phyloP scores from a whole-genome alignment of 2,113 vertebrate genomes.

The Paraplagusia blochii region DNA sequence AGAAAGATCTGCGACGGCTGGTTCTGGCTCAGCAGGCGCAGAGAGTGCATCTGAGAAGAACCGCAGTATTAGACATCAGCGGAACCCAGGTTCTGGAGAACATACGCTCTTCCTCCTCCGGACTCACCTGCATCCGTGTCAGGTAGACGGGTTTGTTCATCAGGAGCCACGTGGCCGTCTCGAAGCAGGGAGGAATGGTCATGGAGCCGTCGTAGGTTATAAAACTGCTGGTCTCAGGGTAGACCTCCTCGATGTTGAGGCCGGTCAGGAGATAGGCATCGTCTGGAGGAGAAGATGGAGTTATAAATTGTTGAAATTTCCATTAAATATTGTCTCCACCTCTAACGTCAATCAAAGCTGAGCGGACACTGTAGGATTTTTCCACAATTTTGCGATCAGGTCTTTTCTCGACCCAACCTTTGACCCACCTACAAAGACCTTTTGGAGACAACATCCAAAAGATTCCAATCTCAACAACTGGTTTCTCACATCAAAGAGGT shows the following conservation, averaged over 20 bases:
- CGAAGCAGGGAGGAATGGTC: slow-evolving; percentile 96
- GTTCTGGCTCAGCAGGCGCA: slow-evolving; percentile 97
- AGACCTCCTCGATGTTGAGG: slow-evolving; percentile 95
- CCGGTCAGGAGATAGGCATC: slow-evolving; percentile 96
- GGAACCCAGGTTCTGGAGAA: neutral
- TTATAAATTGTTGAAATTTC: neutral
- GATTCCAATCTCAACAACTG: too few relatives aligned
- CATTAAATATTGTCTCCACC: too few relatives aligned
- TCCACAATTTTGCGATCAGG: too few relatives aligned
- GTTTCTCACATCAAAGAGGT: too few relatives aligned
- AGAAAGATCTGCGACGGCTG: slow-evolving; percentile 99
- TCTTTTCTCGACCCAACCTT: too few relatives aligned
- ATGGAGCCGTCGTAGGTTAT: slow-evolving; percentile 98
- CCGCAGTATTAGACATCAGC: neutral
- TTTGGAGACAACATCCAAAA: too few relatives aligned
- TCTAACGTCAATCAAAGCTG: too few relatives aligned
- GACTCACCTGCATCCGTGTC: slow-evolving; percentile 96
- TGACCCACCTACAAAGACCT: too few relatives aligned
- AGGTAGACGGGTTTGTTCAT: slow-evolving; percentile 99
- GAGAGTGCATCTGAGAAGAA: slow-evolving; percentile 89
- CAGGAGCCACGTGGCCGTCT: slow-evolving; percentile 97
- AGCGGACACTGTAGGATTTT: too few relatives aligned
- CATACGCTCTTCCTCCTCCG: neutral
- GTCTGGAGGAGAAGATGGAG: slow-evolving; percentile 84
- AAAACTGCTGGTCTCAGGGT: slow-evolving; percentile 95